Conservation (phyloP, 2,113 vertebrate species). For the Cyphomyrus discorhynchus region DNA sequence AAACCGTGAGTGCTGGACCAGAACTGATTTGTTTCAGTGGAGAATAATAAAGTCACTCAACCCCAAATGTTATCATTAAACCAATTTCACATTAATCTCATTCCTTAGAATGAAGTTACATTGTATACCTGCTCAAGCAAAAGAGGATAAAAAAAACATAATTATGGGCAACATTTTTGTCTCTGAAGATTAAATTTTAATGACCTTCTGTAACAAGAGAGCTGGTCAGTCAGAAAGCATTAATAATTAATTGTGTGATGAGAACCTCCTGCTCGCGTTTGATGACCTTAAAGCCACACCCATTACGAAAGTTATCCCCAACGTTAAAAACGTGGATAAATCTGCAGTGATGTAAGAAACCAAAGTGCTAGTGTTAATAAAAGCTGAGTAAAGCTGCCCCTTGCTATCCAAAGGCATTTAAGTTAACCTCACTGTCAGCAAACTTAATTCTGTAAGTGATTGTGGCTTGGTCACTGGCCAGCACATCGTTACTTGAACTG, state of each 20-base stretch:
- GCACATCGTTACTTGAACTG: not conserved
- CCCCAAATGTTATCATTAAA: slow-evolving; percentile 38
- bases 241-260: slow-evolving; percentile 27
- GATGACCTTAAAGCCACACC: slow-evolving; percentile 31
- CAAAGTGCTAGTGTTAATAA: not conserved
- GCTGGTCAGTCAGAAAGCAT: slow-evolving; percentile 30
- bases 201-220: slow-evolving; percentile 31
- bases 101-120: slow-evolving; percentile 20
- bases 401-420: not conserved
- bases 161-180: slow-evolving; percentile 36
- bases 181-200: slow-evolving; percentile 37
- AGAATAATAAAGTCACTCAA: slow-evolving; percentile 29
- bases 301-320: not conserved
- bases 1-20: slow-evolving; percentile 12
- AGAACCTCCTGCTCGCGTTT: slow-evolving; percentile 20
- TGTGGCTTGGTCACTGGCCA: not conserved
- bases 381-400: not conserved
- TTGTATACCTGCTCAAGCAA: slow-evolving; percentile 26
- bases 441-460: not conserved
- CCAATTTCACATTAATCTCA: slow-evolving; percentile 28
- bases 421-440: not conserved
- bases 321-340: not conserved
- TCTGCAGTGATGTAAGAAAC: not conserved
- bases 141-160: slow-evolving; percentile 22
- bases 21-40: slow-evolving; percentile 34